Evolutionary conservation across 2,113 vertebrate species (phyloP), one percentile per base, ranked within the genome.

Genomic region (Atherinomorus stipes): DNA sequence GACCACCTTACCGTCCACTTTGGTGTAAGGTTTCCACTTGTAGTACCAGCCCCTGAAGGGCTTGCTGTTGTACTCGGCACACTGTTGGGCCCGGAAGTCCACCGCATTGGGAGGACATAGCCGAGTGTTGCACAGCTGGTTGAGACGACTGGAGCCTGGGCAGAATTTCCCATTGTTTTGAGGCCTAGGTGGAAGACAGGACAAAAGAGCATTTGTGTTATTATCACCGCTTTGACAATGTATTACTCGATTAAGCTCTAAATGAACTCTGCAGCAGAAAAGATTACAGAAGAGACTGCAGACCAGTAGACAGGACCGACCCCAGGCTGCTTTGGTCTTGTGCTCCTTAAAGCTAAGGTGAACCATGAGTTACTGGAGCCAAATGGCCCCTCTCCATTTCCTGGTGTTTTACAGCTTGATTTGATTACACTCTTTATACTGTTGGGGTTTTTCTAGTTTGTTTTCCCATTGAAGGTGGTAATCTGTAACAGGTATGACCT

Each of bases 41-140:
- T 99, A 99, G 94, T 95, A 97, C 98, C 98, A 99, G 47, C 98
- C 98, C 12, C 98, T 94, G 93, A 99, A 99, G 28, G 98, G 96
- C 78, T 97, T 99, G 93, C 96, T 97, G 93, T 99, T 99, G 90
- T 98, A 97, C 75, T 99, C 97, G 0, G 96, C 96, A 3, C 98
- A 99, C 87, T 99, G 98, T 90, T 97, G 97, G 42, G 96, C 94
- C 58, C 98, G 94, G 89, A 99, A 99, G 74, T 95, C 95, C 84
- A 94, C 81, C 5, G 92, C 88, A 0, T 80, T 90, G 8, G 82
- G 74, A 12, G 92, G 90, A 60, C 98, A 99, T 0, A 89, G 88
- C 65, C 93, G 88, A 63, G 85, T 79, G 60, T 95, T 98, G 69
- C 98, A 99, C 22, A 99, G 94, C 64, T 97, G 95, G 89, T 99